These are phyloP conservation scores for Apolygus lucorum DNA, from an alignment of 1,140 invertebrate genomes.

Conservation along the genomic window DNA sequence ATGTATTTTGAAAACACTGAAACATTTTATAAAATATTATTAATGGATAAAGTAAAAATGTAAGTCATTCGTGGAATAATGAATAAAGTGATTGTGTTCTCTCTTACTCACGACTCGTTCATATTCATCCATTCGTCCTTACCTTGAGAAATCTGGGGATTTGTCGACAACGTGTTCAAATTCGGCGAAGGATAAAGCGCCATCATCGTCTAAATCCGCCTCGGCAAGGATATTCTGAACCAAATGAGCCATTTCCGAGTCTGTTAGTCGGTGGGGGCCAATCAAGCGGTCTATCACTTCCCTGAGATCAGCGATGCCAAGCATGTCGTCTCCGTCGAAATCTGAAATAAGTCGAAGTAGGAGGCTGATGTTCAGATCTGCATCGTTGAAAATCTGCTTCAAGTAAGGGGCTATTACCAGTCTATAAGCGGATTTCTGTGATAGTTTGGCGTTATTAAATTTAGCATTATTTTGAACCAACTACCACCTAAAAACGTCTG, in stretches of 20 bases:
- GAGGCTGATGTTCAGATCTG: too few species aligned
- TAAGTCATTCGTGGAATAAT: too few species aligned
- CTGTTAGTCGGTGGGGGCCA: constrained; percentile 53
- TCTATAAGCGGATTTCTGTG: too few species aligned
- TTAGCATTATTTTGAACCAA: too few species aligned
- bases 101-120: too few species aligned
- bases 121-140: too few species aligned
- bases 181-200: constrained; percentile 82
- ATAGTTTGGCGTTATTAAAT: too few species aligned
- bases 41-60: not conserved
- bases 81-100: too few species aligned
- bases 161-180: constrained; percentile 92
- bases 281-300: constrained; percentile 64
- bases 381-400: too few species aligned
- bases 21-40: constrained; percentile 14
- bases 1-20: constrained; percentile 19
- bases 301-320: constrained; percentile 62
- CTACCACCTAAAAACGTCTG: too few species aligned
- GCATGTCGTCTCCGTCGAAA: constrained; percentile 88
- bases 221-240: constrained; percentile 74
- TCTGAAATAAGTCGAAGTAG: constrained; percentile 47
- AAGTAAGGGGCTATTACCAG: too few species aligned
- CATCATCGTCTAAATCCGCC: constrained; percentile 87
- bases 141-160: constrained; percentile 81
- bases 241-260: constrained; percentile 59